A percentile compares a stretch with the other conserved stretches of the same genome.
phyloP scores from a whole-genome alignment of 1,140 invertebrate species.

The Rhysida immarginata region DNA sequence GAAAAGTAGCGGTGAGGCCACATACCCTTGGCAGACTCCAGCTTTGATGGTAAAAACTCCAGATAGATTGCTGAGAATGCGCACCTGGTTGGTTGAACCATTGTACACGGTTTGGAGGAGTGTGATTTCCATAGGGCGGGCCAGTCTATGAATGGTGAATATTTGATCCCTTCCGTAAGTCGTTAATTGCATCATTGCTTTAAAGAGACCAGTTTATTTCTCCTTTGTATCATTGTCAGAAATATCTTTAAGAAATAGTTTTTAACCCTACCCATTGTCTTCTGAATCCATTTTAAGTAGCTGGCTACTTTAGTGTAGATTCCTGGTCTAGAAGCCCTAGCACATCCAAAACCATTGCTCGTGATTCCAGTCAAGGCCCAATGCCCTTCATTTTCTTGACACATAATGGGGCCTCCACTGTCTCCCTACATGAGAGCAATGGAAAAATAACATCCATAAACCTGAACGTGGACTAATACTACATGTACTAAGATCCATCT shows the following conservation, averaged over 20 bases:
- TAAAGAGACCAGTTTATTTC: neutral
- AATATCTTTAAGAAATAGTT: neutral
- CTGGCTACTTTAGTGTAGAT: slow-evolving; percentile 38
- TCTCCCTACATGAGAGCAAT: slow-evolving; percentile 46
- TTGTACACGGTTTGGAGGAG: neutral
- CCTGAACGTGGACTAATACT: too few relatives aligned
- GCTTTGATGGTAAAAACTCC: too few relatives aligned
- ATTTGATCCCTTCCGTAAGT: neutral
- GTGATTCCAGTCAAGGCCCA: slow-evolving; percentile 57
- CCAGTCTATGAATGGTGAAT: neutral
- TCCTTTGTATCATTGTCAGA: neutral
- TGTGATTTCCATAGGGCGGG: neutral
- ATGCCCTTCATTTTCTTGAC: slow-evolving; percentile 39
- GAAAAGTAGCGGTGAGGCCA: too few relatives aligned
- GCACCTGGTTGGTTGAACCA: too few relatives aligned
- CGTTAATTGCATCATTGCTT: neutral
- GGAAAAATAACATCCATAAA: too few relatives aligned
- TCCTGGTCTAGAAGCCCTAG: slow-evolving; percentile 51
- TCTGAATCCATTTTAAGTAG: slow-evolving; percentile 16
- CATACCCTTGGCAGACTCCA: too few relatives aligned
- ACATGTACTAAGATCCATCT: too few relatives aligned
- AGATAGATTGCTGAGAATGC: too few relatives aligned
- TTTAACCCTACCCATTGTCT: slow-evolving; percentile 4
- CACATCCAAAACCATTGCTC: slow-evolving; percentile 36
- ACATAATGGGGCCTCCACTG: slow-evolving; percentile 71